These are phyloP conservation scores for Drosophila antonietae DNA, from an alignment of 2,888 invertebrate genomes.

Conservation along the genomic window DNA sequence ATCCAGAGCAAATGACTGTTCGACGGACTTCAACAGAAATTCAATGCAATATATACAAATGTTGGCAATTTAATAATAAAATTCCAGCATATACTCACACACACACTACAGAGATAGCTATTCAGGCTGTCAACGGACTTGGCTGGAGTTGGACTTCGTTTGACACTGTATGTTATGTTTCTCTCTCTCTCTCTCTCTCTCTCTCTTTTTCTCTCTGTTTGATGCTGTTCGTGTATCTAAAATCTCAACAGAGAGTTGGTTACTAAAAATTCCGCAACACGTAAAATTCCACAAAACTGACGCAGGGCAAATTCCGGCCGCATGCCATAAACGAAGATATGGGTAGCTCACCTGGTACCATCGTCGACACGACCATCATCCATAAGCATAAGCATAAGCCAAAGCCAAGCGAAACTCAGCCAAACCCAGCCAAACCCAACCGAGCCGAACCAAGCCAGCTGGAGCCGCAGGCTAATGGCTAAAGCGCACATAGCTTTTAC, in stretches of 20 bases:
- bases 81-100: conserved; percentile 49
- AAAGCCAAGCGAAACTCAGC: conserved; percentile 17
- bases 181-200: neutral
- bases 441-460: conserved; percentile 26
- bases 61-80: conserved; percentile 70
- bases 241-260: conserved; percentile 67
- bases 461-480: conserved; percentile 57
- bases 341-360: conserved; percentile 26
- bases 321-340: conserved; percentile 49
- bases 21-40: conserved; percentile 5
- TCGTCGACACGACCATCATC: neutral
- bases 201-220: neutral
- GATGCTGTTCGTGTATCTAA: conserved; percentile 17
- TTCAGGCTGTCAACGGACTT: conserved; percentile 21
- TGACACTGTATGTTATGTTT: conserved; percentile 30
- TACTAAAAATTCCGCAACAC: conserved; percentile 69
- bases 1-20: conserved; percentile 39
- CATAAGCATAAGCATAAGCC: conserved; percentile 17
- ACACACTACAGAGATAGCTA: neutral
- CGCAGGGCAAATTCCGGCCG: conserved; percentile 48
- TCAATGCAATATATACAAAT: conserved; percentile 54
- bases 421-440: conserved; percentile 1
- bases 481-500: conserved; percentile 49
- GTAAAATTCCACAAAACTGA: conserved; percentile 61
- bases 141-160: conserved; percentile 42